Evolutionary conservation across 2,888 invertebrate species (phyloP).

Genomic region (Sphaerophoria rueppellii): DNA sequence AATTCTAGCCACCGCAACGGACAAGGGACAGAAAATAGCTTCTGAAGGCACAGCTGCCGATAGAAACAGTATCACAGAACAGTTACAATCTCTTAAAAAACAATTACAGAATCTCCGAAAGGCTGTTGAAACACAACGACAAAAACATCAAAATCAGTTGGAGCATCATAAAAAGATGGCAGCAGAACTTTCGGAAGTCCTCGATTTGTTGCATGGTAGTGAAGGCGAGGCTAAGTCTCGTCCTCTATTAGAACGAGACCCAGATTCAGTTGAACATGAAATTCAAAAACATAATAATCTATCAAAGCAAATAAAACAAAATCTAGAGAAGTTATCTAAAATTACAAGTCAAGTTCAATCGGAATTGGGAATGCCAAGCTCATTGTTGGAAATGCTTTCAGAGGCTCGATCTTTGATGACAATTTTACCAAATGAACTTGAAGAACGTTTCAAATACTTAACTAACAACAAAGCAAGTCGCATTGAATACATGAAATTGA

Average conservation of each 20-base stretch:
- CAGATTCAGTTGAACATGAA: constrained; percentile 91
- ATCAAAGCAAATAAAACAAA: constrained; percentile 86
- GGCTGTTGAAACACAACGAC: constrained; percentile 91
- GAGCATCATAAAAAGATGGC: constrained; percentile 94
- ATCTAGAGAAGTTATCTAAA: constrained; percentile 87
- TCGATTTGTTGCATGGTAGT: constrained; percentile 92
- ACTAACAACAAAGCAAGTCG: constrained; percentile 89
- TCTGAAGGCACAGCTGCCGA: constrained; percentile 94
- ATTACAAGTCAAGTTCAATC: constrained; percentile 88
- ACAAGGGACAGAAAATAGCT: constrained; percentile 96
- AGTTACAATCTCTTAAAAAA: constrained; percentile 93
- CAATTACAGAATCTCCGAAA: constrained; percentile 90
- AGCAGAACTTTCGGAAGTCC: constrained; percentile 90
- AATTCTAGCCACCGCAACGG: constrained; percentile 91
- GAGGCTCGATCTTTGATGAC: constrained; percentile 91
- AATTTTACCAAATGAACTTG: constrained; percentile 90
- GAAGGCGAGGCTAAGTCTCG: constrained; percentile 92
- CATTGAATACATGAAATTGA: constrained; percentile 89
- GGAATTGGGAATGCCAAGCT: constrained; percentile 91
- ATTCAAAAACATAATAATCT: constrained; percentile 89
- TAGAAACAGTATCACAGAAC: constrained; percentile 93
- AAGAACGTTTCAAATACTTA: constrained; percentile 91
- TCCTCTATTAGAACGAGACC: constrained; percentile 90
- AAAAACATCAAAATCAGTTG: constrained; percentile 93
- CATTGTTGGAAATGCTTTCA: constrained; percentile 91